phyloP scores from a whole-genome alignment of 2,113 vertebrate genomes.

The Leucosticte australis region DNA sequence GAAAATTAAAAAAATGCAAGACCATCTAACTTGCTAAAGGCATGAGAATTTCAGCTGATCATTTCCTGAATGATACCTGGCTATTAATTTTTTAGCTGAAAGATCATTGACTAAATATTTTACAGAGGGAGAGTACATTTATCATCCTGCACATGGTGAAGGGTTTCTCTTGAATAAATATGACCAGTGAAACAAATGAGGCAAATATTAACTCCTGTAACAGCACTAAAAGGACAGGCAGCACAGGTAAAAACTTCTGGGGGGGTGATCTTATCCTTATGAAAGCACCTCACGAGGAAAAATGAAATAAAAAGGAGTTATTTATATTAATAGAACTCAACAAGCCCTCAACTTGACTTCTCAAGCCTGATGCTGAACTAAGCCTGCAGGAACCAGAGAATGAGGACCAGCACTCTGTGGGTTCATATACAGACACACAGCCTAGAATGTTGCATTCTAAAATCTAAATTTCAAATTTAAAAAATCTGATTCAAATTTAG shows the following conservation, averaged over 20 bases:
- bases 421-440: rapidly evolving
- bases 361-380: not conserved
- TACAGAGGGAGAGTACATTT: not conserved
- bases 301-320: not conserved
- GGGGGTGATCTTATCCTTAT: not conserved
- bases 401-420: too few species aligned
- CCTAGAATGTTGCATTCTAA: not conserved
- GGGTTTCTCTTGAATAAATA: not conserved
- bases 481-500: not conserved
- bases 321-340: not conserved
- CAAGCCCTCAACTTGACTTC: not conserved
- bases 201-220: not conserved
- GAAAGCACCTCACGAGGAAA: not conserved
- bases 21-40: not conserved
- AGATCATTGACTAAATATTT: not conserved
- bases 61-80: not conserved
- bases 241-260: not conserved
- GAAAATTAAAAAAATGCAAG: not conserved
- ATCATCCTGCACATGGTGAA: not conserved
- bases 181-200: not conserved
- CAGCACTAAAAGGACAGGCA: not conserved
- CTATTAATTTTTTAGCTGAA: not conserved
- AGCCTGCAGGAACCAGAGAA: not conserved
- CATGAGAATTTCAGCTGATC: not conserved
- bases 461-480: not conserved